Evolutionary conservation across 2,113 vertebrate species (phyloP), one percentile per base, ranked within the genome.

Genomic region (Glareola pratincola): DNA sequence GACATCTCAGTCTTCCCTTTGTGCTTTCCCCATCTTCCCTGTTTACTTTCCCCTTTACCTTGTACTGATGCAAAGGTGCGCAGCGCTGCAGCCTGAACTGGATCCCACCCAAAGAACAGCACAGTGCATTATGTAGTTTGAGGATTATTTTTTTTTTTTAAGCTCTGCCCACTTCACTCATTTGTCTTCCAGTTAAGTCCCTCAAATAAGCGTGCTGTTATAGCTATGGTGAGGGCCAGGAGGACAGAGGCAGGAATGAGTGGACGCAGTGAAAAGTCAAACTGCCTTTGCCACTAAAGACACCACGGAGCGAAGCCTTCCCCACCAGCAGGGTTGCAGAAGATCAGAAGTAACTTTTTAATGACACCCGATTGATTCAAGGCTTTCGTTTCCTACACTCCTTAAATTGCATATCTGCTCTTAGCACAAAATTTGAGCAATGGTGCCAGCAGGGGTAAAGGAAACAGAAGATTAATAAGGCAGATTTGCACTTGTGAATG

Each of bases 381-480:
- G 48, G 41, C 85, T 90, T 94, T 87, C 1, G 1, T 85, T 87
- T 90, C 29, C 51, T 82, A 26, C 5, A 26, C 24, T 68, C 1
- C 1, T 27, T 67, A 59, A 85, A 74, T 14, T 74, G 37, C 21
- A 2, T 50, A 59, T 37, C 37, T 43, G 23, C 75, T 56, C 47
- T 74, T 53, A 67, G 47, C 37, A 57, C 21, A 77, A n/a, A 91
- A 92, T 87, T 82, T 95, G 95, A 97, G 75, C 80, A 92, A 86
- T 39, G 69, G 37, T 66, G 68, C 26, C 8, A 8, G 43, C 3
- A 3, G 12, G 74, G 30, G 56, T 84, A 88, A 89, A 93, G 57
- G 54, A 94, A 97, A 88, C 36, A 94, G 83, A 81, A 85, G 93
- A 93, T 66, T 77, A 69, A 94, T 67, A 94, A 94, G 93, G 81